Evolutionary conservation across 2,888 invertebrate genomes (phyloP), one percentile per base, ranked within the genome.

Genomic region (Lasioglossum zephyrum): DNA sequence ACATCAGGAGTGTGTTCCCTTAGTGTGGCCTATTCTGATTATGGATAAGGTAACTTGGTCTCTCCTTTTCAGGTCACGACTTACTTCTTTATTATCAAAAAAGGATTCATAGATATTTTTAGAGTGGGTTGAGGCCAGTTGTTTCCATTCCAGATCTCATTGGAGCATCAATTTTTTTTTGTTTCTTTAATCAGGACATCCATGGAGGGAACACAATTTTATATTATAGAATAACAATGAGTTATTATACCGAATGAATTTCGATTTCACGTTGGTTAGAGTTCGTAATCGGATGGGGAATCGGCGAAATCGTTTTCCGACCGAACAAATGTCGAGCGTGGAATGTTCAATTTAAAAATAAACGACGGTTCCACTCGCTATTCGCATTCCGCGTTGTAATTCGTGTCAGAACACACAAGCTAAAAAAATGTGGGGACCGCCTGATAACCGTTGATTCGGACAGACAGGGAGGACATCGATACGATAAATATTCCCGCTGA

Each of bases 401-500:
- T 76, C 60, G 57, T 6, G 26, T 22, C 44, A 8, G 36, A 63
- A 63, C 26, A 11, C 22, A 1, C 18, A 4, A 16, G 41, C 41
- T 22, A 39, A 60, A 60, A 41, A 41, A 75, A 60, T n/a, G 60
- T 36, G 11, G 26, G 16, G 1, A 47, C 31, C 31, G 31, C n/a
- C 66, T 31, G 66, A 36, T 44, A 49, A 36, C 31, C 73, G 49
- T 22, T 49, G 44, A 73, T 73, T 49, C 44, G 47, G 18, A 73
- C 8, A 18, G 26, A 47, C 72, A 26, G 39, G 8, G 9, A 3
- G 18, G n/a, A 11, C 39, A 69, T 69, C 11, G 79, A 74, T 49
- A 31, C 75, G 75, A 31, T 53, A 70, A 77, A 70, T 31, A 60
- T 77, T 18, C 31, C 39, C 16, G 26, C 60, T 74, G 73, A 82